These are phyloP conservation scores for Crypturellus tataupa DNA, from an alignment of 2,797 vertebrate genomes.

Conservation along the genomic window DNA sequence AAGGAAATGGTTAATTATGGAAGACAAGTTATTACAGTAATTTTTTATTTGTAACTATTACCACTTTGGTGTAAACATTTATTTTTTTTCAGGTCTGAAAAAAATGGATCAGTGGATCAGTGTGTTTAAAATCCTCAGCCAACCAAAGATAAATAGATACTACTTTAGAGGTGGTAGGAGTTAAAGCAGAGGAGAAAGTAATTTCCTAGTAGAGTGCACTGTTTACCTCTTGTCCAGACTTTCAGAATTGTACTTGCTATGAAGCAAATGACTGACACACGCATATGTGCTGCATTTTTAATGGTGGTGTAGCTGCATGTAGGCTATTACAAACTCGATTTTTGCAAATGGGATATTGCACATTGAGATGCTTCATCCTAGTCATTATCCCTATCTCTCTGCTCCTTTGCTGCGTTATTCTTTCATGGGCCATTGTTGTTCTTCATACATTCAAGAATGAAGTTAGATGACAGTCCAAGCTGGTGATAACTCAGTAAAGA, in stretches of 20 bases:
- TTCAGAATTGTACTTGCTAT: neutral
- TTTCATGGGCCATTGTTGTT: neutral
- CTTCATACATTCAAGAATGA: neutral
- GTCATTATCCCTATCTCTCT: accelerated
- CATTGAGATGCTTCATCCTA: accelerated
- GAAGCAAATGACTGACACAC: neutral
- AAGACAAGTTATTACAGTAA: neutral
- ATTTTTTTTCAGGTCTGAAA: neutral
- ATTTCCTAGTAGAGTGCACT: neutral
- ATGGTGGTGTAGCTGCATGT: accelerated
- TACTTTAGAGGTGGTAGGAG: neutral
- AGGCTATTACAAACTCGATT: neutral
- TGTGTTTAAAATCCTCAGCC: neutral
- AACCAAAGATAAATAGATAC: neutral
- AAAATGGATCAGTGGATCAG: neutral
- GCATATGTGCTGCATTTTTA: neutral
- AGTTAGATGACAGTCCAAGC: neutral
- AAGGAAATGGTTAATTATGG: neutral
- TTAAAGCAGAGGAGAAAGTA: neutral
- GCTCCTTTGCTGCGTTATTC: too few species aligned
- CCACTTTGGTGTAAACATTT: neutral
- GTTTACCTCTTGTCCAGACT: neutral
- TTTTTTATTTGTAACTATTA: neutral
- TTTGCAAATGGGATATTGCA: neutral
- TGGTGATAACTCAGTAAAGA: neutral